Percentiles rank a stretch among this genome's conserved stretches.
phyloP scores from a whole-genome alignment of 1,140 invertebrate genomes.

The Caenorhabditis inopinata region DNA sequence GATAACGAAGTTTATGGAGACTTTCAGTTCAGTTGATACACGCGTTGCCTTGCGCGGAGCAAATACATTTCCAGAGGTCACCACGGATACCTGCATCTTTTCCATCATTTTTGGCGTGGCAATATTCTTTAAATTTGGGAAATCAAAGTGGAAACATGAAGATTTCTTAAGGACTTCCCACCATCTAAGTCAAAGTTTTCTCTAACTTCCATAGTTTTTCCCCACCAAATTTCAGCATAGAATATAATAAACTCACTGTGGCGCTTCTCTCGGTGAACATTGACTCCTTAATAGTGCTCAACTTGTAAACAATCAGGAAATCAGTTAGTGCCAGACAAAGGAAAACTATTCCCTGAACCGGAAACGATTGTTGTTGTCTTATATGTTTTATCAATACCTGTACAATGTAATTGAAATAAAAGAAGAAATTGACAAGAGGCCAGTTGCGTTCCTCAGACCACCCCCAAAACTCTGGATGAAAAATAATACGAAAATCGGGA shows the following conservation, averaged over 20 bases:
- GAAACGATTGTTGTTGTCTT: not conserved
- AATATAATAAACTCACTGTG: not conserved
- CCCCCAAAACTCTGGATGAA: conserved; percentile 15
- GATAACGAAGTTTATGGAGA: conserved; percentile 24
- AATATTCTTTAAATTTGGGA: not conserved
- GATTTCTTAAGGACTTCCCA: too few species aligned
- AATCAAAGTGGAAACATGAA: too few species aligned
- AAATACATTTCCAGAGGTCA: not conserved
- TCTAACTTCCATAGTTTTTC: too few species aligned
- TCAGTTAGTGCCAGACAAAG: not conserved
- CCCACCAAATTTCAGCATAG: too few species aligned
- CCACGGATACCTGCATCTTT: conserved; percentile 24
- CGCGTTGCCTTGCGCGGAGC: not conserved
- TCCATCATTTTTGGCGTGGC: conserved; percentile 11
- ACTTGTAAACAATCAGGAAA: conserved; percentile 16
- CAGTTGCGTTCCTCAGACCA: not conserved
- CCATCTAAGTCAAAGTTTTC: too few species aligned
- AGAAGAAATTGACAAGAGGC: conserved; percentile 4
- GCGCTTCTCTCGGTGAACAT: not conserved
- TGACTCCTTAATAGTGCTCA: conserved; percentile 18
- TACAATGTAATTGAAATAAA: conserved; percentile 6
- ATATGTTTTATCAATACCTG: not conserved
- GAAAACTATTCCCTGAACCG: conserved; percentile 18
- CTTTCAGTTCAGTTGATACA: conserved; percentile 11
- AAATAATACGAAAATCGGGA: not conserved